Base-by-base conservation (phyloP, 2,797 vertebrate genomes). In the Aselliscus stoliczkanus region DNA sequence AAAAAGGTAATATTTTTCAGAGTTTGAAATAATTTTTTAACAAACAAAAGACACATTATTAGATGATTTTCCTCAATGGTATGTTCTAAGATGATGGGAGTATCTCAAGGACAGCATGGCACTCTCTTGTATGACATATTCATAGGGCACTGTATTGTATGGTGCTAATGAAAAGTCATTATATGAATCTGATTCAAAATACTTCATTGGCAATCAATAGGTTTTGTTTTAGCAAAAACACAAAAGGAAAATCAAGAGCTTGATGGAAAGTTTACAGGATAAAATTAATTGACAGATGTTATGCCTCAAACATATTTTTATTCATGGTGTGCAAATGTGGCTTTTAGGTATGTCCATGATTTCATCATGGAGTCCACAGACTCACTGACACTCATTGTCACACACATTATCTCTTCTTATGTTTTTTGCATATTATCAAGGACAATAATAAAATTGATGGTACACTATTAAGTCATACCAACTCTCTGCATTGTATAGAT, bases 221-320 rank as follows among this genome's bases (percentile, higher is more conserved):
- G 3, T 39, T 92, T 96, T 90, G 42, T 89, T 86, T 86, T 50
- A 95, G 31, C 4, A 82, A 44, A 94, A 92, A 50, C 17, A 84
- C 72, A 77, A 86, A n/a, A n/a, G 39, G 15, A 58, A 92, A 86
- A 89, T 27, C 27, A 80, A 90, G 56, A 64, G 29, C 37, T 62
- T 80, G 34, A 79, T 92, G 64, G 69, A 83, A 91, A 95, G 29
- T 47, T 62, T 60, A 79, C 5, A 67, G 20, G 52, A 56, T 54
- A 23, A 81, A 94, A 73, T 37, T 29, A 76, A 65, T 42, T 31
- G 79, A 83, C 75, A 79, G 25, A n/a, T 65, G n/a, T 37, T 52
- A 82, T 50, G 76, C 75, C 31, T 88, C 50, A 91, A 84, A 56
- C 10, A 52, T 42, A 23, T 85, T 54, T 90, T 69, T 70, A 56